Conservation (phyloP, 2,113 vertebrate genomes). For the Heterotilapia buettikoferi region DNA sequence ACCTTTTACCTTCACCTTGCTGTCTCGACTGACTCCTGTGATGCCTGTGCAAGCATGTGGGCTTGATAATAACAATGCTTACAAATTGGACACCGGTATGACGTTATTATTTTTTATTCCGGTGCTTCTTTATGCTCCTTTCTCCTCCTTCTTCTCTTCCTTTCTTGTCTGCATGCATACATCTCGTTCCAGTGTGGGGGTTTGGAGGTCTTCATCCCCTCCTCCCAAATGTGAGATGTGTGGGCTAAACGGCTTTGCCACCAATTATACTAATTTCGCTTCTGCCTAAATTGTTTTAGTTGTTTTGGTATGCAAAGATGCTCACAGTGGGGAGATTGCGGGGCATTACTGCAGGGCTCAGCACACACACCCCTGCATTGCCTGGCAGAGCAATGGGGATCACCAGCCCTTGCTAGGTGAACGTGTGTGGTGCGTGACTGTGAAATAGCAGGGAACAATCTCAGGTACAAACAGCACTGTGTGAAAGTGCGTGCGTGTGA, state of each 20-base stretch:
- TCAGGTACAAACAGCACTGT: background rate
- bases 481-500: background rate
- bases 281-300: slow-evolving; percentile 62
- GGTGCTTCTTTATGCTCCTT: background rate
- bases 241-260: slow-evolving; percentile 72
- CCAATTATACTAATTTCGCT: slow-evolving; percentile 69
- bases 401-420: background rate
- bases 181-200: slow-evolving; percentile 31
- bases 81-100: slow-evolving; percentile 32
- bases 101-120: background rate
- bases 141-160: slow-evolving; percentile 7
- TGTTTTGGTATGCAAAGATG: slow-evolving; percentile 53
- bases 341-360: slow-evolving; percentile 42
- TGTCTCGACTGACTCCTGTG: slow-evolving; percentile 31
- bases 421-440: background rate
- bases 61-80: slow-evolving; percentile 51
- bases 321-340: slow-evolving; percentile 42
- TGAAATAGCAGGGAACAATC: background rate
- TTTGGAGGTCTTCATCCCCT: slow-evolving; percentile 49
- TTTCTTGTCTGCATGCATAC: background rate
- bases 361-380: slow-evolving; percentile 17
- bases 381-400: slow-evolving; percentile 24
- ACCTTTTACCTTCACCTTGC: slow-evolving; percentile 59
- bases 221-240: slow-evolving; percentile 55
- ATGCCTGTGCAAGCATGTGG: slow-evolving; percentile 16